phyloP scores from a whole-genome alignment of 2,888 invertebrate species.

The Tryphoninae sp. region DNA sequence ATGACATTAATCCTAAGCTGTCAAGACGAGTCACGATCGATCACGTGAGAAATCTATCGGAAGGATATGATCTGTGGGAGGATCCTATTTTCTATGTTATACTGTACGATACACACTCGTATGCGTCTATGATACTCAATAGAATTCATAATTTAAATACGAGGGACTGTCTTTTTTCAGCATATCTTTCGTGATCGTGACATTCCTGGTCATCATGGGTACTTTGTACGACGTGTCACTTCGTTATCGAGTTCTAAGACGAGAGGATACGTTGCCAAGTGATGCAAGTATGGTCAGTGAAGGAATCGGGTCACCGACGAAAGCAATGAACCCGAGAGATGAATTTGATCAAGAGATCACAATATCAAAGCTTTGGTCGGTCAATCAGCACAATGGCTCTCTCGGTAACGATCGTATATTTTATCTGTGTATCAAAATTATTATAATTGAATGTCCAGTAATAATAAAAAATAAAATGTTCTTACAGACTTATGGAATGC shows the following conservation, averaged over 20 bases:
- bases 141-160: conserved; percentile 3
- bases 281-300: conserved; percentile 32
- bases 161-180: conserved; percentile 62
- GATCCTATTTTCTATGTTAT: conserved; percentile 69
- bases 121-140: not conserved
- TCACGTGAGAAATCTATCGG: conserved; percentile 70
- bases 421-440: not conserved
- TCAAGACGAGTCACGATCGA: conserved; percentile 75
- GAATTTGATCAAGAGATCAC: conserved; percentile 66
- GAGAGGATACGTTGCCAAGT: conserved; percentile 55
- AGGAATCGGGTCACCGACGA: conserved; percentile 9
- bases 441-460: conserved; percentile 13
- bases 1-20: conserved; percentile 71
- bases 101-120: conserved; percentile 64
- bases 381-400: conserved; percentile 71
- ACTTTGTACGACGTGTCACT: conserved; percentile 81
- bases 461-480: not conserved
- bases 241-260: conserved; percentile 67
- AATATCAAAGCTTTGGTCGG: conserved; percentile 70
- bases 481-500: conserved; percentile 69
- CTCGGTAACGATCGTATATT: conserved; percentile 64
- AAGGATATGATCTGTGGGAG: conserved; percentile 69
- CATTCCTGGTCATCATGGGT: conserved; percentile 80
- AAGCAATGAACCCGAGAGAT: conserved; percentile 17
- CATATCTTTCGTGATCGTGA: conserved; percentile 72